phyloP scores from a whole-genome alignment of 2,797 vertebrate species.

The Anguilla anguilla region DNA sequence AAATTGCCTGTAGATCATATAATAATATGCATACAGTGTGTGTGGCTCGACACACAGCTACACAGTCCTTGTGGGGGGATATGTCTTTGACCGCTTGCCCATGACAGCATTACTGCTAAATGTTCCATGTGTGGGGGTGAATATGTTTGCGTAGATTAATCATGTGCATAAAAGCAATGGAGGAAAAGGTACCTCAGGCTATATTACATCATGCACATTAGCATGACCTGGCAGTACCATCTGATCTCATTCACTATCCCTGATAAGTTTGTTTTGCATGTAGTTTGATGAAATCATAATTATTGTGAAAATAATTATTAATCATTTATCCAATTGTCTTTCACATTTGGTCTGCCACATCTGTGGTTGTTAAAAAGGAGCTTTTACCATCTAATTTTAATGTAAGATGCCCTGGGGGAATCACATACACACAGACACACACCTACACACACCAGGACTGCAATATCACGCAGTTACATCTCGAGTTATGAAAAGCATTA shows the following conservation, averaged over 20 bases:
- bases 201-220: neutral
- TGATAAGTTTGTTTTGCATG: too few relatives aligned
- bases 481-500: constrained; percentile 32
- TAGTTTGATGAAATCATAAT: neutral
- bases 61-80: too few relatives aligned
- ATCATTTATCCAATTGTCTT: neutral
- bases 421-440: too few relatives aligned
- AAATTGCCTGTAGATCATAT: too few relatives aligned
- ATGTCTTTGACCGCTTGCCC: neutral
- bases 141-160: neutral
- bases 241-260: too few relatives aligned
- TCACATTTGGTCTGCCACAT: neutral
- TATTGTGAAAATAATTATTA: neutral
- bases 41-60: too few relatives aligned
- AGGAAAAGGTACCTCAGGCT: neutral
- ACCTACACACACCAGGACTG: neutral
- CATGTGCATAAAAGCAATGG: neutral
- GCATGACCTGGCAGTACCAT: neutral
- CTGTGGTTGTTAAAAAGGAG: neutral
- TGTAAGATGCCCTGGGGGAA: neutral
- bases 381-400: neutral
- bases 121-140: neutral
- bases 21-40: too few relatives aligned
- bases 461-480: constrained; percentile 42
- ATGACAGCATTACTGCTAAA: neutral